Evolutionary conservation across 2,113 vertebrate genomes (phyloP).

Genomic region (Podilymbus podiceps): DNA sequence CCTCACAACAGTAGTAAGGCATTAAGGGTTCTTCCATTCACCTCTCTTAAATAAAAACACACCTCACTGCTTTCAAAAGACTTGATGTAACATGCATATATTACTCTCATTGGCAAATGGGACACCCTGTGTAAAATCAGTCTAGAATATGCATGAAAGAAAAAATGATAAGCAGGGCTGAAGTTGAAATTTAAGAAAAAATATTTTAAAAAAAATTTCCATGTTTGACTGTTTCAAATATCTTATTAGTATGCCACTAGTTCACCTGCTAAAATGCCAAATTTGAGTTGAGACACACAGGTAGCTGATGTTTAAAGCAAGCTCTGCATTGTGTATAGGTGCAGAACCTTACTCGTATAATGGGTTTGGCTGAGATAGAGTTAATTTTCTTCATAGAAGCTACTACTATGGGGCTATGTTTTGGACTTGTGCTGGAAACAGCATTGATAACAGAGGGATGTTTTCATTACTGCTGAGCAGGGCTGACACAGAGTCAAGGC

Average conservation of each 20-base stretch:
- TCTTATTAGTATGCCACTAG: not conserved
- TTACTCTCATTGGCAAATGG: not conserved
- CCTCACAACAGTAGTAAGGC: not conserved
- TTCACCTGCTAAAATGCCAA: not conserved
- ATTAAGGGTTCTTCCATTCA: not conserved
- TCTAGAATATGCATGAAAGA: not conserved
- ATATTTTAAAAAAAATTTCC: too few species aligned
- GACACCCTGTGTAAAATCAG: not conserved
- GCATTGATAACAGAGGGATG: not conserved
- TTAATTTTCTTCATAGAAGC: not conserved
- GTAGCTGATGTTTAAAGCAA: not conserved
- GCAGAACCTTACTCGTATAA: not conserved
- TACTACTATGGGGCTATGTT: not conserved
- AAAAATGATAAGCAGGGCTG: not conserved
- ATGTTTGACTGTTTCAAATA: not conserved
- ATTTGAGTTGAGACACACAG: not conserved
- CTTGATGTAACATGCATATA: not conserved
- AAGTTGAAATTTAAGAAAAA: not conserved
- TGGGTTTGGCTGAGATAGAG: not conserved
- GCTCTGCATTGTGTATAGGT: not conserved
- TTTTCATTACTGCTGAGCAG: not conserved
- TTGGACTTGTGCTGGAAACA: not conserved
- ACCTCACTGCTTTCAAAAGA: not conserved
- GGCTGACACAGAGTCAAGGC: not conserved
- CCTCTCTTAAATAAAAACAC: not conserved